Conservation (phyloP, 1,140 invertebrate species). For the Drosophila equinoxialis region DNA sequence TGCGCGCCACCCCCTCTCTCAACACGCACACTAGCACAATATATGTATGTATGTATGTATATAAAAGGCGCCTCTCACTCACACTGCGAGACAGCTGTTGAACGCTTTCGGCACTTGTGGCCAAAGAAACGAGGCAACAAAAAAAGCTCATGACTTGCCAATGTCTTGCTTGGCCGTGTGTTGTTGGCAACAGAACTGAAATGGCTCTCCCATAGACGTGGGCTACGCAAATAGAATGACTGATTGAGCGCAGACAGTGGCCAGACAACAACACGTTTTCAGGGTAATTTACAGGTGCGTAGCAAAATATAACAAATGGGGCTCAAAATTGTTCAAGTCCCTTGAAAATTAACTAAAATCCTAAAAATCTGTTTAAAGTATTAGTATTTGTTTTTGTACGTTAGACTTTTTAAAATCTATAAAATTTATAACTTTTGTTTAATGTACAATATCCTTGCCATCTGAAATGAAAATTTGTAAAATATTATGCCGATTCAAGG, state of each 20-base stretch:
- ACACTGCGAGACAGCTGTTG: slow-evolving; percentile 67
- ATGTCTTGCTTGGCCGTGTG: slow-evolving; percentile 9
- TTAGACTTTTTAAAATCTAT: too few relatives aligned
- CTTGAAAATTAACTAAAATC: too few relatives aligned
- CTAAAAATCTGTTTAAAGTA: too few relatives aligned
- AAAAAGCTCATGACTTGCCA: slow-evolving; percentile 58
- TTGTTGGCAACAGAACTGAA: slow-evolving; percentile 16
- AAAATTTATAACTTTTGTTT: too few relatives aligned
- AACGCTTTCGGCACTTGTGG: slow-evolving; percentile 63
- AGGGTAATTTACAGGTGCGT: slow-evolving; percentile 34
- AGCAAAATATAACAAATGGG: not conserved
- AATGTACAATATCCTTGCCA: too few relatives aligned
- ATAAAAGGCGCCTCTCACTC: slow-evolving; percentile 29
- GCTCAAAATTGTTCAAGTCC: not conserved
- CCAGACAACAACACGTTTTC: slow-evolving; percentile 60
- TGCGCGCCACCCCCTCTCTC: slow-evolving; percentile 28
- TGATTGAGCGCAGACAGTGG: slow-evolving; percentile 63
- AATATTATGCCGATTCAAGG: too few relatives aligned
- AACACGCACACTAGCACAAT: slow-evolving; percentile 12
- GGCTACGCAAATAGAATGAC: slow-evolving; percentile 57
- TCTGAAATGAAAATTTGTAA: too few relatives aligned
- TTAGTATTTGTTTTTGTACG: too few relatives aligned
- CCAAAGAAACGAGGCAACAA: slow-evolving; percentile 50
- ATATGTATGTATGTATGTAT: too few relatives aligned
- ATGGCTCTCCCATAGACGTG: slow-evolving; percentile 19